Percentiles rank a stretch among this genome's conserved stretches.
Evolutionary conservation across 2,797 vertebrate genomes (phyloP).

Genomic region (Cirrhinus molitorella): DNA sequence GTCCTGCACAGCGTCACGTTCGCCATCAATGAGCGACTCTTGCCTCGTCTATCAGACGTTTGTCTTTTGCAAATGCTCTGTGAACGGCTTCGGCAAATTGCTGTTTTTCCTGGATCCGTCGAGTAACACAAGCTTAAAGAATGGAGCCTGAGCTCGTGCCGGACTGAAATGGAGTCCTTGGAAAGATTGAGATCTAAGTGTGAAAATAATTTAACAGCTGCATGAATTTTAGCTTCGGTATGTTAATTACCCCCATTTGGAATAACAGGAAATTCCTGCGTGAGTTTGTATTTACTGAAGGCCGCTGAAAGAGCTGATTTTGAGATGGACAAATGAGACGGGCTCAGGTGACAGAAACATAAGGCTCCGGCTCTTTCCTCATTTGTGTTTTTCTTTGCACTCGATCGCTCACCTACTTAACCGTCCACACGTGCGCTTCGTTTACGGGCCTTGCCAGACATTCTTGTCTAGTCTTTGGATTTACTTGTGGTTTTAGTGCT

Average conservation of each 20-base stretch:
- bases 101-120: conserved; percentile 31
- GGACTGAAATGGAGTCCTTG: conserved; percentile 36
- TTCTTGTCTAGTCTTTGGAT: conserved; percentile 39
- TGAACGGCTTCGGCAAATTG: conserved; percentile 7
- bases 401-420: not conserved
- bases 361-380: conserved; percentile 32
- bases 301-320: conserved; percentile 21
- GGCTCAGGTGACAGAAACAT: conserved; percentile 50
- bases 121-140: conserved; percentile 11
- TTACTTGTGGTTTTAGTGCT: conserved; percentile 42
- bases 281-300: conserved; percentile 35
- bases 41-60: not conserved
- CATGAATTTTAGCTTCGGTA: conserved; percentile 52
- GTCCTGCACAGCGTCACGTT: not conserved
- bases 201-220: conserved; percentile 58
- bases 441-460: conserved; percentile 41
- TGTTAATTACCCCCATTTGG: conserved; percentile 60
- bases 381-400: conserved; percentile 45
- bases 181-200: conserved; percentile 49
- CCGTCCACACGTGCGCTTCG: conserved; percentile 43
- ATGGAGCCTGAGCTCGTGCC: conserved; percentile 17
- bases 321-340: conserved; percentile 34
- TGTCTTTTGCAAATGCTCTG: conserved; percentile 34
- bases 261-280: conserved; percentile 62
- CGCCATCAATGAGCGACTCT: not conserved